These are phyloP conservation scores for Antheraea pernyi DNA, from an alignment of 1,140 invertebrate species.

Conservation along the genomic window DNA sequence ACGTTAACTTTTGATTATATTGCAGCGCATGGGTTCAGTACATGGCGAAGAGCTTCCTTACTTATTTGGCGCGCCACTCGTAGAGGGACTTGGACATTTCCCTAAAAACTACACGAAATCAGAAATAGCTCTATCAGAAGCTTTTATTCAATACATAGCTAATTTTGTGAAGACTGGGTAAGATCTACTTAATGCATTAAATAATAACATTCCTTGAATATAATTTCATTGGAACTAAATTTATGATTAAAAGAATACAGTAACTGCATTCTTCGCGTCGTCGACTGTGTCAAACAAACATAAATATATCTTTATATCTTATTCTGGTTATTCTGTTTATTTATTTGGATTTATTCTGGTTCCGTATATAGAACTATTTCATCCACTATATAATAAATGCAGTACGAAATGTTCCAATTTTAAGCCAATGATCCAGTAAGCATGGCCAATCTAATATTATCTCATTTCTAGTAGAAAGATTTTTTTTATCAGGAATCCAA, in stretches of 20 bases:
- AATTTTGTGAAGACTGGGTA: conserved; percentile 97
- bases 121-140: conserved; percentile 90
- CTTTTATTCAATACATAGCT: conserved; percentile 91
- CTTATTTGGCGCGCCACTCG: conserved; percentile 90
- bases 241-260: too few relatives aligned
- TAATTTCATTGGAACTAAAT: too few relatives aligned
- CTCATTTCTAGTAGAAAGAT: too few relatives aligned
- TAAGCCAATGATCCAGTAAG: background rate
- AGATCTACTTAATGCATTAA: conserved; percentile 46
- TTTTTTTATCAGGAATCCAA: conserved; percentile 88
- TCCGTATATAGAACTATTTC: too few relatives aligned
- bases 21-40: conserved; percentile 90
- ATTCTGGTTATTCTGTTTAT: too few relatives aligned
- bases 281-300: too few relatives aligned
- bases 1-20: conserved; percentile 23
- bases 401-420: too few relatives aligned
- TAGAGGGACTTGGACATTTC: conserved; percentile 88
- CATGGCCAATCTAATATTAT: too few relatives aligned
- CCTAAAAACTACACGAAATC: conserved; percentile 89
- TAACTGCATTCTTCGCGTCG: too few relatives aligned
- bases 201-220: background rate
- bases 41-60: conserved; percentile 96
- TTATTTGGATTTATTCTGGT: too few relatives aligned
- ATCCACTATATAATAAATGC: too few relatives aligned
- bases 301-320: too few relatives aligned